Conservation (phyloP, 2,797 vertebrate genomes). For the Myotis vivesi region DNA sequence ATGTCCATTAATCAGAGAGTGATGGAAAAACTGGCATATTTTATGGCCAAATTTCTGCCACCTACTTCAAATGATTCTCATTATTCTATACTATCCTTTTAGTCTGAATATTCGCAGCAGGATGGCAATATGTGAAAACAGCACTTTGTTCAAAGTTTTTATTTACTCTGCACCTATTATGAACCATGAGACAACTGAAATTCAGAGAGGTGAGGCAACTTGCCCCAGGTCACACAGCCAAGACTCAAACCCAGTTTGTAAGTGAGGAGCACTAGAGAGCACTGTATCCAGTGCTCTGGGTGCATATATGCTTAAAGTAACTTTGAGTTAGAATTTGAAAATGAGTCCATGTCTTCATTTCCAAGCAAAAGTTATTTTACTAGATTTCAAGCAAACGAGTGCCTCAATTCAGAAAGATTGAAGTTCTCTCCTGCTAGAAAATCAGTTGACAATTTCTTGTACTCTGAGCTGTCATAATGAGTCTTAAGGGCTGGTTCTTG, state of each 20-base stretch:
- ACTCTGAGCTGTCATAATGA: background rate
- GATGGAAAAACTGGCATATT: background rate
- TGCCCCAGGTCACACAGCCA: background rate
- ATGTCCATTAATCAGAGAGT: background rate
- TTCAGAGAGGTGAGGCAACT: background rate
- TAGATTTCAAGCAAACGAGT: background rate
- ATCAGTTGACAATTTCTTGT: background rate
- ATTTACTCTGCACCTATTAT: background rate
- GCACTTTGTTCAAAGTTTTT: background rate
- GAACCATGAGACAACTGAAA: background rate
- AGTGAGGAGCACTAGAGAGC: background rate
- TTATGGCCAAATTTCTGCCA: background rate
- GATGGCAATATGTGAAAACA: background rate
- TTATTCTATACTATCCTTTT: background rate
- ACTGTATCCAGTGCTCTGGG: background rate
- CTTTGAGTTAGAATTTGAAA: constrained; percentile 16
- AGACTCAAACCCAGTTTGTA: background rate
- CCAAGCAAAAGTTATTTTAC: background rate
- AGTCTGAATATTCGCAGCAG: background rate
- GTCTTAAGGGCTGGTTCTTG: background rate
- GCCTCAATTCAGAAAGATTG: background rate
- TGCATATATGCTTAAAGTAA: background rate
- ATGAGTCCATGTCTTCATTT: background rate
- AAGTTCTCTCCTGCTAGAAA: background rate
- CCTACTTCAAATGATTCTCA: background rate